Base-by-base conservation (phyloP, 1,140 invertebrate species). In the Chrysoperla carnea region DNA sequence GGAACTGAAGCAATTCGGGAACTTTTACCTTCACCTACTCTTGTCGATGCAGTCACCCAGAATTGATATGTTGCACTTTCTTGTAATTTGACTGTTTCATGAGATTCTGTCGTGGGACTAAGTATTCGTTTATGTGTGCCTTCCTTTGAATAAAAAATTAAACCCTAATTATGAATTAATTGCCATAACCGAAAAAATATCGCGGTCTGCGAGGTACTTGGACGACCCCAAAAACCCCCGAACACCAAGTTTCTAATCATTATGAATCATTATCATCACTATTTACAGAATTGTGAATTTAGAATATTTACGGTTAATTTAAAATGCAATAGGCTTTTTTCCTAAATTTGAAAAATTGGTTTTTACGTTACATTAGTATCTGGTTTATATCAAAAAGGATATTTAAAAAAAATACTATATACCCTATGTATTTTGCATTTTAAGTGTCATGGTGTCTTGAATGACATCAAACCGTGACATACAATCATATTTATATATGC, bases 11-110 rank as follows among this genome's bases (percentile, higher is more conserved):
- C 73, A 3, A 82, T 75, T 15, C 73, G 66, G 0, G 84, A 86
- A 39, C 81, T 73, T 36, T 82, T 76, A 8, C 84, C 82, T 61
- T 87, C 84, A 4, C 84, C 84, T 12, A 84, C 57, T 46, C 53
- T 74, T 1, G 83, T 88, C 6, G 79, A 79, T 8, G 84, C 82
- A 0, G 82, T 79, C 3, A 82, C 66, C 82, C 83, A 86, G 58
- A 86, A 84, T 53, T 85, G 80, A 54, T 84, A 78, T 0, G 75
- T 76, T 3, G 75, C 74, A 13, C 70, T 69, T 15, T 84, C 73
- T 54, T 81, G 73, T 42, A 84, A 66, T 53, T 80, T 60, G 46
- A 78, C 68, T 39, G 81, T 75, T 60, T 86, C 81, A 55, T 82
- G 76, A 38, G 74, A 70, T 46, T 75, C 69, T 8, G 71, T 73